These are phyloP conservation scores for Drosophila takahashii DNA, from an alignment of 1,140 invertebrate genomes.

Conservation along the genomic window DNA sequence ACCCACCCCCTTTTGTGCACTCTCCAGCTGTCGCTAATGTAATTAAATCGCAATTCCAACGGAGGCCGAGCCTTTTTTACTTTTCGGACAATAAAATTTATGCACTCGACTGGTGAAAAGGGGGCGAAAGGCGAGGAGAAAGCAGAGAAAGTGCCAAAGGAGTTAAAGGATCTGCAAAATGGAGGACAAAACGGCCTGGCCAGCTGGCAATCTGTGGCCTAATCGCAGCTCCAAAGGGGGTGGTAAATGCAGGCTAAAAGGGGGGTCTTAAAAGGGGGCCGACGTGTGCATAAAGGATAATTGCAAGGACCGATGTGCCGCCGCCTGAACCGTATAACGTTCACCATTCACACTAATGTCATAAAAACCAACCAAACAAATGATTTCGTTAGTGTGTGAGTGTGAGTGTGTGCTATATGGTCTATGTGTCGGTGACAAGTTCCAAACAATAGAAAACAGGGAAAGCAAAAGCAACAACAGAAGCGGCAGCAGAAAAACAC, in stretches of 20 bases:
- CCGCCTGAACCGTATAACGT: constrained; percentile 25
- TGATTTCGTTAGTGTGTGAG: constrained; percentile 10
- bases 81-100: constrained; percentile 76
- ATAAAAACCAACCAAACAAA: constrained; percentile 57
- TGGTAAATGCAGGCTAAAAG: not conserved
- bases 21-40: constrained; percentile 62
- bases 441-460: constrained; percentile 51
- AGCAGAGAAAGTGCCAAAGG: not conserved
- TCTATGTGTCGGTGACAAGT: constrained; percentile 37
- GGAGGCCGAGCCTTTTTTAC: constrained; percentile 39
- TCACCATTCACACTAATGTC: constrained; percentile 59
- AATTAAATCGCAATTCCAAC: constrained; percentile 75
- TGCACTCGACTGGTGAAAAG: constrained; percentile 53
- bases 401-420: constrained; percentile 16
- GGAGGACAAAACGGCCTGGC: constrained; percentile 63
- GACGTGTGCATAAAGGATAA: no score
- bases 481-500: constrained; percentile 15
- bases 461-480: constrained; percentile 50
- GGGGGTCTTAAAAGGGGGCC: not conserved
- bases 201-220: constrained; percentile 72
- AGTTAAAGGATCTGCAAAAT: constrained; percentile 18
- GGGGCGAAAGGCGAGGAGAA: not conserved
- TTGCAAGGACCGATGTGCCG: no score
- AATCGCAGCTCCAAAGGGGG: constrained; percentile 46
- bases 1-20: constrained; percentile 37